Base-by-base conservation (phyloP, 1,140 invertebrate species). In the Heliconius congener region DNA sequence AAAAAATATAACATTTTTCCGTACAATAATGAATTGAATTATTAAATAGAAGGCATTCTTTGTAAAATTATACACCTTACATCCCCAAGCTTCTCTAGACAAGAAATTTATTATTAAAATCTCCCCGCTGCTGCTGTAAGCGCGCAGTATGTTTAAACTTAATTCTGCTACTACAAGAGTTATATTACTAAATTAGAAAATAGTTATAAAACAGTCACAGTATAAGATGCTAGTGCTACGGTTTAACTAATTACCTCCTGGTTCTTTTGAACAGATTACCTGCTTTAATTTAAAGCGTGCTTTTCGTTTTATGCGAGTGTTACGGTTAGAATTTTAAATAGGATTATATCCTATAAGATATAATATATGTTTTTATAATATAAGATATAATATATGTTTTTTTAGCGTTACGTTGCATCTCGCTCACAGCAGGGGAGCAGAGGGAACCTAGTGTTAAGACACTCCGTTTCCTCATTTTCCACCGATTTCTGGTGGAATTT, bases 61-160 rank as follows among this genome's bases (percentile, higher is more conserved):
- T 79, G 73, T 70, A 79, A 79, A 74, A 79, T 79, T 75, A 74
- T 79, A 60, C 71, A 71, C 73, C 60, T 75, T 30, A 73, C 60
- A 75, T 57, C 52, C 60, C 30, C 42, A 19, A 55, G 73, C 34
- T 73, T 42, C 46, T 79, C 72, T 66, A 39, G 72, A 75, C 42
- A 23, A 23, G 50, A 74, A 42, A 73, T 71, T 79, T 75, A 75
- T 74, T 55, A 79, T 79, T 75, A 66, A 73, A 78, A 66, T 23
- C 71, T 73, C 23, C 72, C 16, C 50, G 60, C 27, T 74, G 37
- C 42, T 13, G 42, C 42, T 71, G 39, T 34, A 79, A 79, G 73
- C 39, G 52, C n/a, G 42, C 16, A 74, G 39, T 72, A 23, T 66
- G 72, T 73, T 66, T 74, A 73, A 78, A 70, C 72, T 78, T 74